These are phyloP conservation scores for Archips crataeganus DNA, from an alignment of 2,888 invertebrate genomes.

Conservation along the genomic window DNA sequence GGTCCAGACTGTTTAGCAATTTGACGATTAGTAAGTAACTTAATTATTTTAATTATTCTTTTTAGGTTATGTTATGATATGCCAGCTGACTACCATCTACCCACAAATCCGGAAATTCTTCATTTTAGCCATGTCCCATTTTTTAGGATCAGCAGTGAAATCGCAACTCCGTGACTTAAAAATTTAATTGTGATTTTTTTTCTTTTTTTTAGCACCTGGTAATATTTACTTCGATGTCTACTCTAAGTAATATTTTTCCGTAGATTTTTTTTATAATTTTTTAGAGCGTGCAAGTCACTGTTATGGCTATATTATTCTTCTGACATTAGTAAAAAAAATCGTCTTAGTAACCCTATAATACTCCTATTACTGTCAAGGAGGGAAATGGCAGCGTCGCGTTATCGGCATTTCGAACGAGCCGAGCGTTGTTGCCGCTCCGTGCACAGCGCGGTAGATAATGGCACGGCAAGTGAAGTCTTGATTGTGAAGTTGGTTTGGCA, in stretches of 20 bases:
- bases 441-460: conserved; percentile 35
- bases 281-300: background rate
- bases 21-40: conserved; percentile 26
- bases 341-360: background rate
- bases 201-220: background rate
- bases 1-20: background rate
- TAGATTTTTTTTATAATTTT: background rate
- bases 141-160: background rate
- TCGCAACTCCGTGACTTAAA: background rate
- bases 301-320: background rate
- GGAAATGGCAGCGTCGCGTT: conserved; percentile 53
- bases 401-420: conserved; percentile 41
- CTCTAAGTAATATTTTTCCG: background rate
- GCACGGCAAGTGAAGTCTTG: conserved; percentile 27
- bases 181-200: background rate
- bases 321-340: background rate
- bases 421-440: conserved; percentile 36
- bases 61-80: conserved; percentile 30
- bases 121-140: background rate
- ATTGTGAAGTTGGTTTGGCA: conserved; percentile 37
- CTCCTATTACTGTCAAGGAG: conserved; percentile 25
- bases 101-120: conserved; percentile 25
- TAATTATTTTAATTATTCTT: conserved; percentile 13
- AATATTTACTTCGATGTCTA: background rate
- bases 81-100: conserved; percentile 26